Conservation (phyloP, 2,113 vertebrate genomes). For the Gorilla gorilla region DNA sequence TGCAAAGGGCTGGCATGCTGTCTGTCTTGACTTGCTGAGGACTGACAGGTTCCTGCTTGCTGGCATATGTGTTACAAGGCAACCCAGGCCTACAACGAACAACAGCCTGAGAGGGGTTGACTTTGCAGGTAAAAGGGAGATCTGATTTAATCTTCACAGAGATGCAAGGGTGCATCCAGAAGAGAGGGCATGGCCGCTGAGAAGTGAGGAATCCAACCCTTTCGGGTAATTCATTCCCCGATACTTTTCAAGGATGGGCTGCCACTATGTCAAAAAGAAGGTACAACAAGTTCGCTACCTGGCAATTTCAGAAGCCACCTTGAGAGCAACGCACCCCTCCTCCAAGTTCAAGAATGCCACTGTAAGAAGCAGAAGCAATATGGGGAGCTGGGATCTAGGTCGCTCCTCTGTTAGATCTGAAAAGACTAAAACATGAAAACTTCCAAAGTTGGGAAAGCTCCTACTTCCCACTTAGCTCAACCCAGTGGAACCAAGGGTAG, state of each 20-base stretch:
- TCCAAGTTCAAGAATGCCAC: not conserved
- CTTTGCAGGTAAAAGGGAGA: not conserved
- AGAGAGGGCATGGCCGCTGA: not conserved
- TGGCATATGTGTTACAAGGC: not conserved
- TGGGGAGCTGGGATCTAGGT: not conserved
- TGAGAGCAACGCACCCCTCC: not conserved
- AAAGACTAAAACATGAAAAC: not conserved
- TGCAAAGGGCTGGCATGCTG: not conserved
- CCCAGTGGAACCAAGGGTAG: not conserved
- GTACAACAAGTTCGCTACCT: not conserved
- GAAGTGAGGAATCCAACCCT: not conserved
- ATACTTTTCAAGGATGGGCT: not conserved
- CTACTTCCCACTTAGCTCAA: not conserved
- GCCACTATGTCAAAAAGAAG: not conserved
- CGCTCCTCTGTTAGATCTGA: not conserved
- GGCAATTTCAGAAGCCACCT: not conserved
- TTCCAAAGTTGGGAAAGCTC: not conserved
- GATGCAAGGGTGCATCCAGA: not conserved
- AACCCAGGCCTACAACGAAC: not conserved
- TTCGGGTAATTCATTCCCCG: not conserved
- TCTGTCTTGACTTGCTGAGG: not conserved
- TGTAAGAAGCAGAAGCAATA: not conserved
- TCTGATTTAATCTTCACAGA: not conserved
- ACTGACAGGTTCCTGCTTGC: not conserved
- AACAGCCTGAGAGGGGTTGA: not conserved